Evolutionary conservation across 2,888 invertebrate species (phyloP).

Genomic region (Ectropis crepuscularia): DNA sequence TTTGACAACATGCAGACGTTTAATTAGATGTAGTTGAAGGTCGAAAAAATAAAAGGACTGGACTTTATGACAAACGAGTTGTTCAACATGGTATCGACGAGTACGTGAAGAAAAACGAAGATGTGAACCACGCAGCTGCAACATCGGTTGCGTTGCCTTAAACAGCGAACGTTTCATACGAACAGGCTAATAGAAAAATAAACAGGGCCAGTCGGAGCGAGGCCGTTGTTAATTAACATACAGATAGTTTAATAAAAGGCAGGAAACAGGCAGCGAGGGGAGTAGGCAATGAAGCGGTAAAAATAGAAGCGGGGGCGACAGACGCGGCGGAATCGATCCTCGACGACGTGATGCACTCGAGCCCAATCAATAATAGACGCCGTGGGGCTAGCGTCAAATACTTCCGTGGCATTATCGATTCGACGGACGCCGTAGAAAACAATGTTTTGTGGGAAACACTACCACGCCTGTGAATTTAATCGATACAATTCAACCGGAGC

Average conservation of each 20-base stretch:
- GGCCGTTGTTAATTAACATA: constrained; percentile 84
- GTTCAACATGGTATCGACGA: constrained; percentile 36
- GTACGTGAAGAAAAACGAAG: constrained; percentile 46
- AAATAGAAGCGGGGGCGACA: constrained; percentile 81
- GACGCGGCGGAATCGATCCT: constrained; percentile 77
- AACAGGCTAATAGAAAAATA: constrained; percentile 75
- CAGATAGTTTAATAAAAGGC: constrained; percentile 84
- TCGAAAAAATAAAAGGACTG: constrained; percentile 70
- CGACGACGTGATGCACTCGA: constrained; percentile 73
- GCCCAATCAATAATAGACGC: constrained; percentile 77
- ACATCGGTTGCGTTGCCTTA: constrained; percentile 54
- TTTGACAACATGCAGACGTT: constrained; percentile 75
- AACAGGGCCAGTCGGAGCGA: constrained; percentile 70
- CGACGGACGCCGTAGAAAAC: neutral
- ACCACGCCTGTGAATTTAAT: neutral
- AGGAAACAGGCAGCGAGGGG: constrained; percentile 82
- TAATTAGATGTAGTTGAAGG: constrained; percentile 81
- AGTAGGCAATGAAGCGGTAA: constrained; percentile 84
- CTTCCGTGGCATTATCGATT: constrained; percentile 24
- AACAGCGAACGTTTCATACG: constrained; percentile 66
- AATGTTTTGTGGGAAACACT: neutral
- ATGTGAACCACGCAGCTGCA: constrained; percentile 52
- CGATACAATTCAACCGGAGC: no score
- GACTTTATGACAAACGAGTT: constrained; percentile 41
- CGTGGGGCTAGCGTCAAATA: constrained; percentile 31